Conservation (phyloP, 2,888 invertebrate species). For the Ectemnius lituratus region DNA sequence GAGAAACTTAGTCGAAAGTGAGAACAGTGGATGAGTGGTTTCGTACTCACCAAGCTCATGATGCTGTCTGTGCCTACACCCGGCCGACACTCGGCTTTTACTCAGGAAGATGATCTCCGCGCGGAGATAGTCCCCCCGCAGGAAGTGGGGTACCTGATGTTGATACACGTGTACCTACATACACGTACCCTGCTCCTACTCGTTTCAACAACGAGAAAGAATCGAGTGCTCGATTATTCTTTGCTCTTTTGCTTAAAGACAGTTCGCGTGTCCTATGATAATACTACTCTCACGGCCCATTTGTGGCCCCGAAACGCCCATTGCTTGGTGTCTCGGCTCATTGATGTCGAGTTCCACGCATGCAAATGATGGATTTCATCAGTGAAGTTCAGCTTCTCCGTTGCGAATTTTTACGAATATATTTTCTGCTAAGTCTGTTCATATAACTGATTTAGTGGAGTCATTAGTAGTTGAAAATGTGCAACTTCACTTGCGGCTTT, state of each 20-base stretch:
- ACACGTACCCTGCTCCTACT: slow-evolving; percentile 5
- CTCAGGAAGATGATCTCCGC: slow-evolving; percentile 64
- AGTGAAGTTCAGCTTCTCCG: too few species aligned
- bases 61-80: slow-evolving; percentile 73
- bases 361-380: neutral
- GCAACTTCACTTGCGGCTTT: neutral
- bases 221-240: neutral
- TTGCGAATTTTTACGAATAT: neutral
- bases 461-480: neutral
- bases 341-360: slow-evolving; percentile 4
- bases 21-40: slow-evolving; percentile 56
- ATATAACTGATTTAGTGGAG: neutral
- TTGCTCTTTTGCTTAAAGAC: neutral
- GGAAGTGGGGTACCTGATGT: slow-evolving; percentile 55
- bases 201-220: neutral
- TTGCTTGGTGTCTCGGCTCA: neutral
- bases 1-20: slow-evolving; percentile 34
- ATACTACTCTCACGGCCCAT: neutral
- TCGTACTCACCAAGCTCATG: slow-evolving; percentile 77
- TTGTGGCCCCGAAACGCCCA: too few species aligned
- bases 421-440: too few species aligned
- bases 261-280: neutral
- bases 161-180: slow-evolving; percentile 41
- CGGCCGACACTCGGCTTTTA: slow-evolving; percentile 70
- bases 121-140: slow-evolving; percentile 53